Evolutionary conservation across 2,888 invertebrate genomes (phyloP).

Genomic region (Pseudanteris insignis): DNA sequence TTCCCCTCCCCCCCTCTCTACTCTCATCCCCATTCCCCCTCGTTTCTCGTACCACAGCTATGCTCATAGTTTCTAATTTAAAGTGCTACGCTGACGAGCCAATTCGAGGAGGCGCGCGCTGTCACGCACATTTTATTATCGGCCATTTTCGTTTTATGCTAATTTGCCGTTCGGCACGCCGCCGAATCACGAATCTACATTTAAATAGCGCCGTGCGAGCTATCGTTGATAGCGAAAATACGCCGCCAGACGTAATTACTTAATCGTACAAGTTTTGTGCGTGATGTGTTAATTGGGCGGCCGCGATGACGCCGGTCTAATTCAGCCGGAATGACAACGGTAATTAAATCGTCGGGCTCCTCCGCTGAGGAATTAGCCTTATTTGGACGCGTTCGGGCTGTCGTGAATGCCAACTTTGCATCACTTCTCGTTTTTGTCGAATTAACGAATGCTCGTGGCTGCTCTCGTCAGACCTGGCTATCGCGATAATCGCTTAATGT

Average conservation of each 20-base stretch:
- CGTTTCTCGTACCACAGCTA: slow-evolving; percentile 7
- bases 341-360: slow-evolving; percentile 14
- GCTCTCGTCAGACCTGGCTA: too few relatives aligned
- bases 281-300: slow-evolving; percentile 32
- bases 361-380: not conserved
- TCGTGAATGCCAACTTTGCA: not conserved
- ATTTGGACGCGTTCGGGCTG: not conserved
- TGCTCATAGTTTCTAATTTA: slow-evolving; percentile 34
- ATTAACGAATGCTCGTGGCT: too few relatives aligned
- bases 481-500: too few relatives aligned
- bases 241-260: slow-evolving; percentile 30
- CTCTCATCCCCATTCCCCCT: too few relatives aligned
- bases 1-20: slow-evolving; percentile 1
- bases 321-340: slow-evolving; percentile 12
- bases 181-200: slow-evolving; percentile 23
- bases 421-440: too few relatives aligned
- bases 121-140: slow-evolving; percentile 5
- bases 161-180: slow-evolving; percentile 17
- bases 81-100: slow-evolving; percentile 35
- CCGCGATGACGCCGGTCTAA: slow-evolving; percentile 9
- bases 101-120: slow-evolving; percentile 17
- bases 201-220: slow-evolving; percentile 17
- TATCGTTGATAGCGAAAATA: slow-evolving; percentile 32
- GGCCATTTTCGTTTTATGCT: slow-evolving; percentile 28
- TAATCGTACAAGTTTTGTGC: slow-evolving; percentile 32